Evolutionary conservation across 2,113 vertebrate species (phyloP), one percentile per base, ranked within the genome.

Genomic region (Callaeas wilsoni): DNA sequence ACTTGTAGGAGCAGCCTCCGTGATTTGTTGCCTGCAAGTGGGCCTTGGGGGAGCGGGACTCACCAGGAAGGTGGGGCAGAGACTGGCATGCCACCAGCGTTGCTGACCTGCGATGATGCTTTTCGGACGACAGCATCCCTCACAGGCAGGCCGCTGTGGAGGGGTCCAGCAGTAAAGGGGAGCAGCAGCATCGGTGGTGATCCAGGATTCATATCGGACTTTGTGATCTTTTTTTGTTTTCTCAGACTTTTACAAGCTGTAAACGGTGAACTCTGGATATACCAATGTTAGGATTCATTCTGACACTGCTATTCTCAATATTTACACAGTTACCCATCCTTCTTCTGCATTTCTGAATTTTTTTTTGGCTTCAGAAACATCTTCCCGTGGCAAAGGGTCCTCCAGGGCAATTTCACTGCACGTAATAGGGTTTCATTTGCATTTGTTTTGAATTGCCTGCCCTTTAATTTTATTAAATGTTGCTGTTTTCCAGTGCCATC

Each of bases 1-100:
- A 7, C 1, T 9, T 8, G 4, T 6, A 3, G 1, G 33, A 65
- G 56, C 35, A 68, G 37, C 37, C 11, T 63, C 30, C 5, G 7
- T 5, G 46, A 60, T 33, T 32, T 41, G 35, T 8, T 47, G 16
- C 10, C 46, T 56, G 35, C 39, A 18, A 29, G 44, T 4, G 26
- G 56, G 12, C 25, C 37, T 19, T 7, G 39, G 62, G 62, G 63
- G n/a, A 49, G 7, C 21, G 52, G 44, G 47, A 33, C 18, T 5
- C 0, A 0, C 0, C 13, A 39, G 62, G 41, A 39, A 55, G 57
- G 14, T 9, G 47, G 30, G 35, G 17, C 52, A 81, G 35, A 49
- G 26, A 2, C 44, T 25, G 62, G 15, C 14, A 22, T 12, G 57
- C 52, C 0, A 0, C 32, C 39, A 9, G 33, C 0, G 0, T 1